These are phyloP conservation scores for Apolygus lucorum DNA, from an alignment of 1,140 invertebrate species.

Conservation along the genomic window DNA sequence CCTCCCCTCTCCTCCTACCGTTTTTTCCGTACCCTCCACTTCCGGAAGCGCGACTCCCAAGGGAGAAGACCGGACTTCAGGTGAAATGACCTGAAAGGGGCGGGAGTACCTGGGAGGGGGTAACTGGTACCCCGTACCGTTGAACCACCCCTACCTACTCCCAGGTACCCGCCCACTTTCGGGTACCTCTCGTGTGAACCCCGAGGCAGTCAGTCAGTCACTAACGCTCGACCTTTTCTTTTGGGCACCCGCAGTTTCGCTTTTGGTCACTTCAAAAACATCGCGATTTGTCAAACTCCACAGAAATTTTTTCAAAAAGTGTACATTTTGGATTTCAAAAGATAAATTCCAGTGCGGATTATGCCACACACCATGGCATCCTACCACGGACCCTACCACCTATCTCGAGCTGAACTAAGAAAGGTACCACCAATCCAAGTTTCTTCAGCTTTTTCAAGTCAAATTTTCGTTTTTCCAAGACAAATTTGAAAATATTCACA, in stretches of 20 bases:
- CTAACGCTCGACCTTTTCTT: too few species aligned
- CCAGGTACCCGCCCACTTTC: background rate
- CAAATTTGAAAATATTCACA: too few species aligned
- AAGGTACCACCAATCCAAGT: constrained; percentile 1
- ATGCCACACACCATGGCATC: constrained; percentile 2
- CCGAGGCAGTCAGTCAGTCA: background rate
- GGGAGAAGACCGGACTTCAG: too few species aligned
- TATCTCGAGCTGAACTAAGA: background rate
- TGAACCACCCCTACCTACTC: background rate
- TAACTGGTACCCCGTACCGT: background rate
- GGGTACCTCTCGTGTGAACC: background rate
- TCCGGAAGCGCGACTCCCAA: background rate
- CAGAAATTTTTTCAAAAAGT: too few species aligned
- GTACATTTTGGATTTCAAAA: too few species aligned
- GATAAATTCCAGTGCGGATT: background rate
- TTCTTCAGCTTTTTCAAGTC: too few species aligned
- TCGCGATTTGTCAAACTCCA: too few species aligned
- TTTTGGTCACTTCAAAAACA: too few species aligned
- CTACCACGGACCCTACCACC: constrained; percentile 4
- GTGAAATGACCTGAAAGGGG: too few species aligned
- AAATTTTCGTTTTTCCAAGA: too few species aligned
- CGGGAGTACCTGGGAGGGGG: background rate
- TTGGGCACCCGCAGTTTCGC: too few species aligned
- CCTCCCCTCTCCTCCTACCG: background rate
- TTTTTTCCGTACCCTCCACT: background rate